Evolutionary conservation across 2,113 vertebrate genomes (phyloP).

Genomic region (Etia nguti): DNA sequence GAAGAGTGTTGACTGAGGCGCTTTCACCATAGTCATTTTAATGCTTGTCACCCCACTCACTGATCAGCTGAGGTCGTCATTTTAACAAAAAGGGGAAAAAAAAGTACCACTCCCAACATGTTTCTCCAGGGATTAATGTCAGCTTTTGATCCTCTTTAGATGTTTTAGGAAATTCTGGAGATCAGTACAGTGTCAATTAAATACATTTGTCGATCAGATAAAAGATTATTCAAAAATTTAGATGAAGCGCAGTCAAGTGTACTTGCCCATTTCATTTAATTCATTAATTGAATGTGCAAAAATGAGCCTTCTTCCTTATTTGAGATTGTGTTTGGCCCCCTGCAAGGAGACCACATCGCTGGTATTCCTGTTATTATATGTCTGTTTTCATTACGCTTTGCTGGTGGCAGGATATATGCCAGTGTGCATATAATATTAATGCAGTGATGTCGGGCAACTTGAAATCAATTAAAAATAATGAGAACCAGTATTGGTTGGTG

Average conservation of each 20-base stretch:
- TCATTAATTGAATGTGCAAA: not conserved
- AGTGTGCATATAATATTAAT: not conserved
- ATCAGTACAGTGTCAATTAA: not conserved
- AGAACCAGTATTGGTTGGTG: not conserved
- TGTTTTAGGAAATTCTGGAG: not conserved
- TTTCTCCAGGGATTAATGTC: not conserved
- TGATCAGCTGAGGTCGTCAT: constrained; percentile 32
- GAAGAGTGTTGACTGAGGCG: not conserved
- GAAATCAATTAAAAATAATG: not conserved
- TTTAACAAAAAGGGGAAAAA: fast-evolving
- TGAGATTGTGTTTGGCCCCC: not conserved
- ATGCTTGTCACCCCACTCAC: constrained; percentile 8
- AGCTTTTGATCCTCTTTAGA: not conserved
- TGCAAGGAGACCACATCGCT: not conserved
- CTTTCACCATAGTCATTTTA: not conserved
- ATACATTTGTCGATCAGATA: not conserved
- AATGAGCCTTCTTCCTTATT: not conserved
- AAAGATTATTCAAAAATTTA: not conserved
- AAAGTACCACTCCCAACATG: constrained; percentile 34
- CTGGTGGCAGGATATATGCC: not conserved
- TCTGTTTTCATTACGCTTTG: not conserved
- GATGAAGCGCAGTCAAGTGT: not conserved
- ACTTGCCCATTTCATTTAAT: not conserved
- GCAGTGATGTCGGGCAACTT: not conserved
- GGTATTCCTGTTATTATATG: not conserved